Evolutionary conservation across 2,888 invertebrate species (phyloP), one percentile per base, ranked within the genome.

Genomic region (Maniola hyperantus): DNA sequence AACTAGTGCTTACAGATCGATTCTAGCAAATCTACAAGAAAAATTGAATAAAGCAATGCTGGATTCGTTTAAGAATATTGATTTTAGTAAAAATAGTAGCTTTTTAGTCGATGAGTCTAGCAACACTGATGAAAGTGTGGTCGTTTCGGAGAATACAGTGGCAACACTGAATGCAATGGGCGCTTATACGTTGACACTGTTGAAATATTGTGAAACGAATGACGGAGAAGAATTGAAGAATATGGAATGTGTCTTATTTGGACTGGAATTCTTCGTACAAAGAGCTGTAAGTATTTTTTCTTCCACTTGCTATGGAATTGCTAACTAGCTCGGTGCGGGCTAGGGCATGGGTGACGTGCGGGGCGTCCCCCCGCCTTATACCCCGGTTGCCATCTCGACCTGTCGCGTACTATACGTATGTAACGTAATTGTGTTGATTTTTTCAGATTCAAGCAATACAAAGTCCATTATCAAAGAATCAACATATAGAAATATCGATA

Each of bases 111-210:
- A 72, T 33, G 71, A 73, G 4, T 54, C 73, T 79, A 78, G 79
- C 72, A 85, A 83, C 76, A 76, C 74, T 65, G 86, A 87, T 1
- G 83, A 85, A n/a, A 84, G 79, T 76, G 50, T 75, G 65, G 79
- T 79, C 74, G 78, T 82, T 74, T 80, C 79, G 69, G 84, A 84
- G 1, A 76, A 69, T 68, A 77, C 75, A 51, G 63, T 84, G 76
- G 88, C 89, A 81, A 83, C 81, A 81, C 73, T 89, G 66, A 90
- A 91, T 62, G 89, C 92, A 2, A 87, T 91, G 79, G 83, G 84
- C 1, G 90, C 91, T 0, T 92, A 87, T 76, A 82, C 90, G 0
- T 74, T 91, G 50, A 88, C 87, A 0, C 71, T 92, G 7, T 80
- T 89, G 6, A 90, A 86, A 69, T 91, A 86, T 71, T 91, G 91